Evolutionary conservation across 2,113 vertebrate species (phyloP), one percentile per base, ranked within the genome.

Genomic region (Collichthys lucidus): DNA sequence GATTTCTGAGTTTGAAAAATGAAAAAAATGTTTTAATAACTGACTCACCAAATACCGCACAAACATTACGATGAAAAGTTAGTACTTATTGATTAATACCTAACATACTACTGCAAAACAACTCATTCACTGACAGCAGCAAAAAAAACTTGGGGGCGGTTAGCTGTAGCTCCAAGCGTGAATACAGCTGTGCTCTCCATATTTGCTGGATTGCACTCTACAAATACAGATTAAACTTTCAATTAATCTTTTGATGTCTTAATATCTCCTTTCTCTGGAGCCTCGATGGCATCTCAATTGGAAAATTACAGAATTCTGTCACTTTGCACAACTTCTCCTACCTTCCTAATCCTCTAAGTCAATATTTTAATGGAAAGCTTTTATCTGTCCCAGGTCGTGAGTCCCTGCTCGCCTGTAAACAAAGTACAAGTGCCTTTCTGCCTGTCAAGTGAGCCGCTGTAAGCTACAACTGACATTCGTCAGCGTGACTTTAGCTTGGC

Each of bases 291-390:
- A 81, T 80, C 71, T 83, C 74, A 55, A 11, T 59, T 75, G 16
- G 74, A 86, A 85, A 87, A 81, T 77, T 67, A 31, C 66, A 53
- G 57, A 69, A 86, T 88, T 74, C 59, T 82, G 79, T 80, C 53
- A 63, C 62, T 91, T 89, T 80, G 29, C 63, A 55, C 75, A 75
- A 70, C 65, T 71, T 72, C 56, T 79, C 7, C 50, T 49, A 47
- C 64, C 59, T 63, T 57, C 50, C 74, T 83, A 79, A 89, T 89
- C 82, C 80, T 82, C 56, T 52, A 17, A 82, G 78, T 91, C 72
- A 84, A 80, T 84, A 79, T 91, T 89, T 81, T 76, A 86, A 79
- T 74, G 15, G 77, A 56, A 86, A 78, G 74, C 55, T 65, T 87
- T 88, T 77, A 84, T 83, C 80, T 52, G 65, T 67, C 75, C 80